Evolutionary conservation across 2,797 vertebrate species (phyloP).

Genomic region (Huso huso): DNA sequence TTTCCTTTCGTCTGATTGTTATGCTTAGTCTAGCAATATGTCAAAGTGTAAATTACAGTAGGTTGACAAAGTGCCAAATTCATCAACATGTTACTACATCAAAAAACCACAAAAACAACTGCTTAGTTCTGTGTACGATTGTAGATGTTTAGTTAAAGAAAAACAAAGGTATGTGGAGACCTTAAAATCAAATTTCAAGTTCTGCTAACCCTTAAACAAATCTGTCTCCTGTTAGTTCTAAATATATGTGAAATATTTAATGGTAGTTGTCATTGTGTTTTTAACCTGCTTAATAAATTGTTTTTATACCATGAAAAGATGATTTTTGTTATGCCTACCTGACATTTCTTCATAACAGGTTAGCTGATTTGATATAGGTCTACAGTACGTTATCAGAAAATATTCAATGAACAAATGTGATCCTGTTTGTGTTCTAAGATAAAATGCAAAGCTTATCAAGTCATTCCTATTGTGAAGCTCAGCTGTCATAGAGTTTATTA

Average conservation of each 20-base stretch:
- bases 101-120: no score
- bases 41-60: no score
- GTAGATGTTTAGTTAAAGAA: no score
- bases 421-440: background rate
- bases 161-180: no score
- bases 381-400: background rate
- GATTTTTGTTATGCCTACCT: background rate
- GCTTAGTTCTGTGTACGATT: no score
- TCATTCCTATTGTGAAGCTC: background rate
- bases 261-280: background rate
- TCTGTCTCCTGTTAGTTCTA: background rate
- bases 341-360: background rate
- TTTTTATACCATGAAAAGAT: slow-evolving; percentile 2
- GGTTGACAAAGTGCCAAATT: no score
- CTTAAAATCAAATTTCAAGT: no score
- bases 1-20: no score
- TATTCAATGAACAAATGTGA: background rate
- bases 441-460: background rate
- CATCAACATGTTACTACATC: no score
- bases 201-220: background rate
- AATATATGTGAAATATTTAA: background rate
- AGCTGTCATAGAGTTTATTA: background rate
- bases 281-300: background rate
- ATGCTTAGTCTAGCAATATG: no score
- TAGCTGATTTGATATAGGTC: background rate